Percentiles rank a stretch among this genome's conserved stretches.
Evolutionary conservation across 2,888 invertebrate species (phyloP).

Genomic region (Conomelus anceps): DNA sequence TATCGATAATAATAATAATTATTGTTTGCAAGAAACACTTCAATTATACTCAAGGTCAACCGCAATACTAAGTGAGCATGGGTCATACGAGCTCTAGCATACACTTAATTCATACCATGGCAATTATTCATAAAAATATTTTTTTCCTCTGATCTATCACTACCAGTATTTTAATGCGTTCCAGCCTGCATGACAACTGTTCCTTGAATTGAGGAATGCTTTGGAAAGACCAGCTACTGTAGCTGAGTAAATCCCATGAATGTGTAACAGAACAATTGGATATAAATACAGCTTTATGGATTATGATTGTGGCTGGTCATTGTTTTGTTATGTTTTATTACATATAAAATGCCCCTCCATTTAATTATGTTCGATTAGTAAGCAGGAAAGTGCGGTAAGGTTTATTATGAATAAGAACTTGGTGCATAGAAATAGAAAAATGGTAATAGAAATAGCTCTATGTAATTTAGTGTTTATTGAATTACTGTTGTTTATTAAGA

Average conservation of each 20-base stretch:
- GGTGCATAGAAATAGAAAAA: no score
- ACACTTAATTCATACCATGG: neutral
- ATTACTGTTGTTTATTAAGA: neutral
- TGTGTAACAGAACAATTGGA: neutral
- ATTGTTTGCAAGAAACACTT: neutral
- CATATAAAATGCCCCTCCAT: neutral
- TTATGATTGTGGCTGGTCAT: neutral
- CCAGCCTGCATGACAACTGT: neutral
- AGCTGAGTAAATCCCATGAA: neutral
- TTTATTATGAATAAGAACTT: neutral
- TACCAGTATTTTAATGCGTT: neutral
- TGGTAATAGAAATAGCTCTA: no score
- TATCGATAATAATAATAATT: neutral
- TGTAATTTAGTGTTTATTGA: neutral
- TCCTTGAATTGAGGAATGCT: neutral
- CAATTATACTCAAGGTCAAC: neutral
- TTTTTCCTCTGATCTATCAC: neutral
- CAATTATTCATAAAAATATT: neutral
- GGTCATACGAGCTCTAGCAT: neutral
- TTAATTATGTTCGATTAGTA: neutral
- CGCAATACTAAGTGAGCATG: neutral
- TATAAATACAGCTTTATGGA: neutral
- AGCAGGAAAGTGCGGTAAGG: neutral
- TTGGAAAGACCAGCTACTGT: neutral
- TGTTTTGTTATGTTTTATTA: neutral